These are phyloP conservation scores for Strix occidentalis DNA, from an alignment of 2,797 vertebrate genomes.

Conservation along the genomic window DNA sequence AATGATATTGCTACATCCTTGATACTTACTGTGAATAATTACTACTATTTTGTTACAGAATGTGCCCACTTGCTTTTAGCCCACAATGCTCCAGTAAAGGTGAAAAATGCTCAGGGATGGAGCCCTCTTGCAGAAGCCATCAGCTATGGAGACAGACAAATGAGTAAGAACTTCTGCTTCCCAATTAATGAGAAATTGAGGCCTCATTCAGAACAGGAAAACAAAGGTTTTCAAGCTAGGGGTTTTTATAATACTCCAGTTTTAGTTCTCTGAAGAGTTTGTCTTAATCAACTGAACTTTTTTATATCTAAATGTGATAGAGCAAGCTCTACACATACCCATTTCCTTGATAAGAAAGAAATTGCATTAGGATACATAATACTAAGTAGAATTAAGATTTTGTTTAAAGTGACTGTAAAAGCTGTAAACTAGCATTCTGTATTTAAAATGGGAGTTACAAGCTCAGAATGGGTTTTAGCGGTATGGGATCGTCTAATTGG, in stretches of 20 bases:
- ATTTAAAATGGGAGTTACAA: neutral
- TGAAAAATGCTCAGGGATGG: slow-evolving; percentile 99
- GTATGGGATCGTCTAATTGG: neutral
- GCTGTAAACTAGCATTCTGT: neutral
- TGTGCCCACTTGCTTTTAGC: slow-evolving; percentile 98
- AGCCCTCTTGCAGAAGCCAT: slow-evolving; percentile 99
- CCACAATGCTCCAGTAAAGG: slow-evolving; percentile 98
- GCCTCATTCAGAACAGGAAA: neutral
- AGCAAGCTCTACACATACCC: neutral
- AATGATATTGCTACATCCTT: neutral
- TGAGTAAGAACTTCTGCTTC: slow-evolving; percentile 86
- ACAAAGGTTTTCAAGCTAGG: neutral
- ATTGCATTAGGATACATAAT: neutral
- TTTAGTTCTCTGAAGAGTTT: neutral
- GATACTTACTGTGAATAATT: neutral
- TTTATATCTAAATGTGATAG: neutral
- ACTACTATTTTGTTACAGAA: slow-evolving; percentile 76
- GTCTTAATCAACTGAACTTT: neutral
- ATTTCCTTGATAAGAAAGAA: neutral
- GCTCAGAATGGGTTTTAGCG: neutral
- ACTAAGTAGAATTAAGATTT: neutral
- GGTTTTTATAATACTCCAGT: neutral
- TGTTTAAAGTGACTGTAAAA: neutral
- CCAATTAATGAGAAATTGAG: neutral
- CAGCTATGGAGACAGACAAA: slow-evolving; percentile 98